Evolutionary conservation across 2,113 vertebrate species (phyloP).

Genomic region (Erythrolamprus reginae): DNA sequence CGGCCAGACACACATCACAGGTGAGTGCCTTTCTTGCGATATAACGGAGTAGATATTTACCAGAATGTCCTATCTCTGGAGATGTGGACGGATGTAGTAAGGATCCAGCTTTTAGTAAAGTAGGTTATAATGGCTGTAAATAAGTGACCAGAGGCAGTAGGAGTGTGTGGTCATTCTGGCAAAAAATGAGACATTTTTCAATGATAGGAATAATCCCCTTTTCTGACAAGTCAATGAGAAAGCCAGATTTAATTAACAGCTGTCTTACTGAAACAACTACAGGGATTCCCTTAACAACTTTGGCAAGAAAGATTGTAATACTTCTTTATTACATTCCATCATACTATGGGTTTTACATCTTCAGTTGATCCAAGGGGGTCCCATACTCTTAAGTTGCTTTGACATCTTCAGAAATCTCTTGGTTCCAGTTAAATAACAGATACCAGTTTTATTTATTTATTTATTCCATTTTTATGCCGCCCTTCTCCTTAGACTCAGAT

Average conservation of each 20-base stretch:
- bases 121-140: not conserved
- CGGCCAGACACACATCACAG: conserved; percentile 81
- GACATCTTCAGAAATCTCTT: not conserved
- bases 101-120: not conserved
- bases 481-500: too few species aligned
- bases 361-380: not conserved
- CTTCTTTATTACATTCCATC: too few species aligned
- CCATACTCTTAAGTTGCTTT: not conserved
- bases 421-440: not conserved
- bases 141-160: not conserved
- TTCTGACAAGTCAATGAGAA: too few species aligned
- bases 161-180: not conserved
- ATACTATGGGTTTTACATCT: not conserved
- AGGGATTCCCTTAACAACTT: too few species aligned
- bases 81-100: not conserved
- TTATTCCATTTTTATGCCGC: too few species aligned
- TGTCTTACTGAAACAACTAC: too few species aligned
- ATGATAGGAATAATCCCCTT: too few species aligned
- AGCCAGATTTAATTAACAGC: too few species aligned
- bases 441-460: too few species aligned
- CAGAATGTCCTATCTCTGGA: not conserved
- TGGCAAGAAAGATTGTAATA: too few species aligned
- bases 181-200: not conserved
- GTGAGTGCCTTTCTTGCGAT: conserved; percentile 44
- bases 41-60: not conserved